Evolutionary conservation across 2,113 vertebrate genomes (phyloP).

Genomic region (Zosterops japonicus): DNA sequence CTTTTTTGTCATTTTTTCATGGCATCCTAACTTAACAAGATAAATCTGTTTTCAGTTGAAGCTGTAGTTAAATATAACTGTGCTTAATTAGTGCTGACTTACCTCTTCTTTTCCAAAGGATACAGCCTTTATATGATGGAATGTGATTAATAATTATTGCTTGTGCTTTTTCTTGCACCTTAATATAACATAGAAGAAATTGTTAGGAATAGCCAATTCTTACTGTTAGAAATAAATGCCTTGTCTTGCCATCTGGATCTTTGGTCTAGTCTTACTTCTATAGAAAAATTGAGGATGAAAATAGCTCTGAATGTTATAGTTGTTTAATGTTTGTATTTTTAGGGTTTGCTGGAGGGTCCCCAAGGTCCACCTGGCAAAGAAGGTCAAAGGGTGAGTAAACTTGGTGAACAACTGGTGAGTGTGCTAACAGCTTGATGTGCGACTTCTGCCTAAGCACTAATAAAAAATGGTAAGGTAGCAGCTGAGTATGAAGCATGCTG

Average conservation of each 20-base stretch:
- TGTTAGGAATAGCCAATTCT: background rate
- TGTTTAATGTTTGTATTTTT: conserved; percentile 14
- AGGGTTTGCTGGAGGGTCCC: conserved; percentile 82
- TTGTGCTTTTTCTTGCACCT: background rate
- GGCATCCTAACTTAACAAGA: background rate
- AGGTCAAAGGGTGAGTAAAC: conserved; percentile 96
- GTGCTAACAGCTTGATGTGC: background rate
- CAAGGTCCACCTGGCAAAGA: conserved; percentile 88
- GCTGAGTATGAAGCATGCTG: conserved; percentile 58
- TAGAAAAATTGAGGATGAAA: background rate
- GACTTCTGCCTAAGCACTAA: conserved; percentile 44
- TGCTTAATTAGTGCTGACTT: background rate
- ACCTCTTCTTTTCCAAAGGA: background rate
- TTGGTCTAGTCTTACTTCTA: background rate
- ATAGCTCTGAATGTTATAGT: background rate
- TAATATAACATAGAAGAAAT: background rate
- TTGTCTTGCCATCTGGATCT: conserved; percentile 30
- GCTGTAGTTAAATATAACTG: background rate
- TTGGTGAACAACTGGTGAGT: conserved; percentile 49
- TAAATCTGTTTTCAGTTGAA: background rate
- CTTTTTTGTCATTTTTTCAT: background rate
- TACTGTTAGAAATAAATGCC: conserved; percentile 21
- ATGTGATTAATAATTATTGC: background rate
- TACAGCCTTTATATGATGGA: background rate
- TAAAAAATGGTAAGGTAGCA: conserved; percentile 49